Conservation (phyloP, 23 tunicate genomes). For the Diplosoma virens region DNA sequence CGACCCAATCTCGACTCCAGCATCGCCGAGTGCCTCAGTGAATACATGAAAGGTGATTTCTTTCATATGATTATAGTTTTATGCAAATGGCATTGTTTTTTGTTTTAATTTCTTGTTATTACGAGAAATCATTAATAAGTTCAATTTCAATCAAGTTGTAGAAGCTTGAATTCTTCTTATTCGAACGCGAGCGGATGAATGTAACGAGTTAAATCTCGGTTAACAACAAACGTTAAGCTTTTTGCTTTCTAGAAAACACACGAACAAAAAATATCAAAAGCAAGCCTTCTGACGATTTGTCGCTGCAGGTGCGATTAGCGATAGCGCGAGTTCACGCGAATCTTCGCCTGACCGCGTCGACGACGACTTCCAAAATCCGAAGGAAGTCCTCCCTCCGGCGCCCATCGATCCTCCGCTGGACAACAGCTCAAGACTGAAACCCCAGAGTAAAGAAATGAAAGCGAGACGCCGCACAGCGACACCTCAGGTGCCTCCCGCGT, state of each 20-base stretch:
- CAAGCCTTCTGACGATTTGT: too few species aligned
- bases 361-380: background rate
- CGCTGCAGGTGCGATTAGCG: constrained; percentile 39
- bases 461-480: constrained; percentile 86
- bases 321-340: constrained; percentile 60
- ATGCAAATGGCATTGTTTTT: background rate
- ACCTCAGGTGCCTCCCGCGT: constrained; percentile 70
- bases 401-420: background rate
- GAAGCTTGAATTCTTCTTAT: too few species aligned
- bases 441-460: constrained; percentile 39
- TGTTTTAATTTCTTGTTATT: too few species aligned
- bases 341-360: constrained; percentile 53
- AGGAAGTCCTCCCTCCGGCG: background rate
- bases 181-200: too few species aligned
- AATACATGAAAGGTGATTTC: constrained; percentile 64
- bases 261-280: too few species aligned
- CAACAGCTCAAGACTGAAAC: background rate
- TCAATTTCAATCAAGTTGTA: too few species aligned
- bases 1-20: constrained; percentile 54
- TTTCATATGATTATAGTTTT: background rate
- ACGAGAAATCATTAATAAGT: too few species aligned
- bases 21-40: constrained; percentile 48
- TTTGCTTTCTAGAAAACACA: too few species aligned
- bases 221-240: too few species aligned
- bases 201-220: too few species aligned